These are phyloP conservation scores for Cotesia typhae DNA, from an alignment of 1,140 invertebrate genomes.

Conservation along the genomic window DNA sequence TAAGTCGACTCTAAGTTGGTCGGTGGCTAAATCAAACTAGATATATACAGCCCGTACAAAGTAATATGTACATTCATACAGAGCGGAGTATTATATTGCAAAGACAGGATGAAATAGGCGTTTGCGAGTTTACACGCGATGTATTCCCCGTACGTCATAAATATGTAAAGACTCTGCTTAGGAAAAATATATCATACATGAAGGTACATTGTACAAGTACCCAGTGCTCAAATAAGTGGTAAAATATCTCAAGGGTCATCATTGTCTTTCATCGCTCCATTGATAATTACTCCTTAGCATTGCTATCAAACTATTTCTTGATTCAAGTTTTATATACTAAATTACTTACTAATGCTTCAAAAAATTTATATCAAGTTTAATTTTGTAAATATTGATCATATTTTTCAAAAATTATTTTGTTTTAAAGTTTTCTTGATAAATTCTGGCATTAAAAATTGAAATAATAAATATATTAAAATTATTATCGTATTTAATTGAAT, in stretches of 20 bases:
- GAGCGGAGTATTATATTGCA: not conserved
- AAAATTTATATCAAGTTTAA: too few species aligned
- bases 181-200: conserved; percentile 3
- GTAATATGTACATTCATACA: not conserved
- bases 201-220: not conserved
- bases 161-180: conserved; percentile 15
- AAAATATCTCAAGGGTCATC: conserved; percentile 22
- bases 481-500: too few species aligned
- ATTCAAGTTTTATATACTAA: too few species aligned
- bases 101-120: conserved; percentile 24
- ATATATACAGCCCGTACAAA: not conserved
- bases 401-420: too few species aligned
- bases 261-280: conserved; percentile 9
- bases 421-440: too few species aligned
- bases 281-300: not conserved
- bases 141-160: conserved; percentile 20
- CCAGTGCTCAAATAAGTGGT: too few species aligned
- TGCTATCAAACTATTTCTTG: too few species aligned
- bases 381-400: too few species aligned
- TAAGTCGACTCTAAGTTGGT: not conserved
- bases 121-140: conserved; percentile 19
- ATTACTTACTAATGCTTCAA: too few species aligned
- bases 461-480: too few species aligned
- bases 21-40: conserved; percentile 5
- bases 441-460: too few species aligned